Conservation (phyloP, 2,888 invertebrate genomes). For the Leptopilina drosophilae region DNA sequence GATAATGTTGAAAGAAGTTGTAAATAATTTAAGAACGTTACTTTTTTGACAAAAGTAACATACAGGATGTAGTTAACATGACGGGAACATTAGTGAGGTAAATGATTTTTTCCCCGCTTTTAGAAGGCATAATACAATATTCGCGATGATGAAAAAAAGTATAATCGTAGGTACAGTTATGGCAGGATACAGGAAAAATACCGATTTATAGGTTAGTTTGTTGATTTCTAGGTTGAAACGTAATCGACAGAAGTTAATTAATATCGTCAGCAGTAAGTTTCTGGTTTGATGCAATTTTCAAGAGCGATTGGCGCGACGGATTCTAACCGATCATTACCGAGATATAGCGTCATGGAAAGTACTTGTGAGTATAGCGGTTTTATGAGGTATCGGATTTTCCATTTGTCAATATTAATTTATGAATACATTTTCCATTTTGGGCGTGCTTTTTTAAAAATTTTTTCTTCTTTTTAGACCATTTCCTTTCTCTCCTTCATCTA, state of each 20-base stretch:
- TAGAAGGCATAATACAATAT: neutral
- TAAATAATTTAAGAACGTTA: neutral
- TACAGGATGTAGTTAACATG: slow-evolving; percentile 9
- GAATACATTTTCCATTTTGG: neutral
- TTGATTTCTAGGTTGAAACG: slow-evolving; percentile 30
- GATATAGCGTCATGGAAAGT: slow-evolving; percentile 9
- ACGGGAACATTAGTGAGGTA: neutral
- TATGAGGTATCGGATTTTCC: neutral
- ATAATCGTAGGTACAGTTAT: slow-evolving; percentile 26
- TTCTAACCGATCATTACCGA: slow-evolving; percentile 29
- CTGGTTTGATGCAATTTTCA: slow-evolving; percentile 21
- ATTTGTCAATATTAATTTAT: neutral
- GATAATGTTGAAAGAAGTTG: neutral
- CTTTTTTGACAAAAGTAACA: neutral
- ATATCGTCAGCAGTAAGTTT: slow-evolving; percentile 29
- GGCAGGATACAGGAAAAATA: slow-evolving; percentile 39
- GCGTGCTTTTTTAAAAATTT: neutral
- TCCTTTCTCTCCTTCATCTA: no score
- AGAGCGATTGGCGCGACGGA: slow-evolving; percentile 29
- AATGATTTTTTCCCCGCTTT: neutral
- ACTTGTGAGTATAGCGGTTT: slow-evolving; percentile 7
- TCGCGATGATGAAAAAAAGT: slow-evolving; percentile 16
- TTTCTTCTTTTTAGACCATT: no score
- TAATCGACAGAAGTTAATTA: slow-evolving; percentile 36
- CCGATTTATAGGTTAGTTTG: slow-evolving; percentile 34